phyloP scores from a whole-genome alignment of 2,113 vertebrate genomes.

The Cyprinodon variegatus region DNA sequence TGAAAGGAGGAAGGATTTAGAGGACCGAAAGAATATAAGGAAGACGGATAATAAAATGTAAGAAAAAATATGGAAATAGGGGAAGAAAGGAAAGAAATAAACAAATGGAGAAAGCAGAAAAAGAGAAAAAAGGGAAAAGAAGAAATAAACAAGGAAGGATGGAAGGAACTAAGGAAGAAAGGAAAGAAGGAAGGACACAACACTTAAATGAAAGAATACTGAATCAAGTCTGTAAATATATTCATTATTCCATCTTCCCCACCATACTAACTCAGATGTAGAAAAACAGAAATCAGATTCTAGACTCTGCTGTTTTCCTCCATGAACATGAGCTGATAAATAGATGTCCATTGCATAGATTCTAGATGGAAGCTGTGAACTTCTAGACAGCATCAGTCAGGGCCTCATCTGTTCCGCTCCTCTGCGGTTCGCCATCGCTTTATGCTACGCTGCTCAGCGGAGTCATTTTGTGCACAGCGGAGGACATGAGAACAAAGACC shows the following conservation, averaged over 20 bases:
- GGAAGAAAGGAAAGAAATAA: neutral
- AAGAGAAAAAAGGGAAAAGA: no score
- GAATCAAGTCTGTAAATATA: no score
- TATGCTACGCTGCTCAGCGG: constrained; percentile 2
- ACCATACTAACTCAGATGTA: neutral
- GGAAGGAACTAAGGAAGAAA: no score
- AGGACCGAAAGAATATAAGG: no score
- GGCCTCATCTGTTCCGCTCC: neutral
- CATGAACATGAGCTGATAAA: no score
- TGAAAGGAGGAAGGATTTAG: no score
- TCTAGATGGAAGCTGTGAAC: neutral
- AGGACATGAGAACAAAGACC: constrained; percentile 47
- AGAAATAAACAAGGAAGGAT: no score
- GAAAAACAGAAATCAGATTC: neutral
- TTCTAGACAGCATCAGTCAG: neutral
- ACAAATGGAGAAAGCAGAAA: neutral
- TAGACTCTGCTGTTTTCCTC: neutral
- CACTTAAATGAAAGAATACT: neutral
- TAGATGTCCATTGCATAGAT: neutral
- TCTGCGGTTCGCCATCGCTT: neutral
- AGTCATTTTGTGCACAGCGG: constrained; percentile 24
- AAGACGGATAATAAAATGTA: no score
- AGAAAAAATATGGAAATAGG: neutral
- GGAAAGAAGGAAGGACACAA: no score
- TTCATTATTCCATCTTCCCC: neutral